Evolutionary conservation across 2,888 invertebrate genomes (phyloP), one percentile per base, ranked within the genome.

Genomic region (Eupithecia subumbrata): DNA sequence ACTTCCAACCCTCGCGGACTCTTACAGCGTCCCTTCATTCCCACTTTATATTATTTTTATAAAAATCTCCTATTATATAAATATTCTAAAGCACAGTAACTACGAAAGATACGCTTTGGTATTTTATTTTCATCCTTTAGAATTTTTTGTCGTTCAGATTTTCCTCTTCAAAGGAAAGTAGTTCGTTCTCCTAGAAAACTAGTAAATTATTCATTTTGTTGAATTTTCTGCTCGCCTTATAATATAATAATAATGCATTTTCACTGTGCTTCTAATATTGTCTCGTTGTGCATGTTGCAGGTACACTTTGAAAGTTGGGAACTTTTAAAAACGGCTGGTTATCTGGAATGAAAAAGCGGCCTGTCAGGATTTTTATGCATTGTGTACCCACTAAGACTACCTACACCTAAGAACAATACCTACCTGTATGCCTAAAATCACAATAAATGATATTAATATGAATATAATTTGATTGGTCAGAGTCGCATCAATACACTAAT

Each of bases 241-340:
- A 22, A 67, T 68, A 8, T 68, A 22, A 67, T 71, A 43, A 71
- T 18, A 12, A 37, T 72, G 72, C 66, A 72, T 72, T 52, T 66
- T 52, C 72, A 5, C 37, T 11, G 66, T 52, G 64, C 45, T 71
- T 30, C 68, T 56, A 68, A 68, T 73, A 56, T 68, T 66, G 40
- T 68, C 37, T 66, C 40, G 25, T 25, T 68, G 68, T 25, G 43
- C 18, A 25, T 22, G 68, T 14, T 43, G 25, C 43, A 25, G 43
- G n/a, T 22, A 43, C 43, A 68, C 40, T 25, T 37, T 34, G n/a
- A n/a, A 37, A n/a, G 11, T 22, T 40, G 18, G 12, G n/a, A 3
- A 30, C 18, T 34, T 4, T 64, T 8, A 34, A 34, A 64, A 64
- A 34, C 18, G 7, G 0, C 30, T 30, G 64, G 34, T 22, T 56